Evolutionary conservation across 2,797 vertebrate genomes (phyloP), one percentile per base, ranked within the genome.

Genomic region (Pangasius macronema): DNA sequence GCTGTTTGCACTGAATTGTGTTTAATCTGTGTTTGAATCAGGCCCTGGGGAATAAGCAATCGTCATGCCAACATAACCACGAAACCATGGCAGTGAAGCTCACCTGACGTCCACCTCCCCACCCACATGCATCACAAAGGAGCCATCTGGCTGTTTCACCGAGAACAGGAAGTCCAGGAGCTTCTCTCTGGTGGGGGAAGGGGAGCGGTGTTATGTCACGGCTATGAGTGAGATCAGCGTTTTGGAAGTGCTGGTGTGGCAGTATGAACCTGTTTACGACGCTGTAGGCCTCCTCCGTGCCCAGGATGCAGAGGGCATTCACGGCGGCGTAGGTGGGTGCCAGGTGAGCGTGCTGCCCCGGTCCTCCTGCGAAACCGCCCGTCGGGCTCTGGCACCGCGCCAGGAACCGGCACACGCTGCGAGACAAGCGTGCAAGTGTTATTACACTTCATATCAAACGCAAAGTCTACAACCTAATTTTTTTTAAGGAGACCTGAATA

Each of bases 51-150:
- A 42, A 33, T 77, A 86, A 70, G 18, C 86, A 68, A 84, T 51
- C 30, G 51, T 30, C 63, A 63, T 65, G 55, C 75, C 49, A 57
- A 84, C 83, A 1, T 53, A 51, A 70, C n/a, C 82, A 53, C 55
- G 77, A 86, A 83, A 87, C 89, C 88, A 70, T 51, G 81, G 87
- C 85, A 87, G 90, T 76, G 39, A n/a, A 57, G 88, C 96, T 94
- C 92, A 99, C 98, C 98, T 98, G 93, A 99, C 97, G 0, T 99
- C 98, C 93, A 99, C 97, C 92, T 99, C 98, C 20, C 98, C 98
- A 11, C 98, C 98, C 1, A 97, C 80, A 0, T 99, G 98, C 98
- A 99, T 99, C 93, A 98, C 95, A 86, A 99, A 99, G 87, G 98
- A 99, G 90, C 98, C 98, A 11, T 99, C 96, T 0, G 96, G 95